Evolutionary conservation across 2,888 invertebrate genomes (phyloP).

Genomic region (Lepas anatifera): DNA sequence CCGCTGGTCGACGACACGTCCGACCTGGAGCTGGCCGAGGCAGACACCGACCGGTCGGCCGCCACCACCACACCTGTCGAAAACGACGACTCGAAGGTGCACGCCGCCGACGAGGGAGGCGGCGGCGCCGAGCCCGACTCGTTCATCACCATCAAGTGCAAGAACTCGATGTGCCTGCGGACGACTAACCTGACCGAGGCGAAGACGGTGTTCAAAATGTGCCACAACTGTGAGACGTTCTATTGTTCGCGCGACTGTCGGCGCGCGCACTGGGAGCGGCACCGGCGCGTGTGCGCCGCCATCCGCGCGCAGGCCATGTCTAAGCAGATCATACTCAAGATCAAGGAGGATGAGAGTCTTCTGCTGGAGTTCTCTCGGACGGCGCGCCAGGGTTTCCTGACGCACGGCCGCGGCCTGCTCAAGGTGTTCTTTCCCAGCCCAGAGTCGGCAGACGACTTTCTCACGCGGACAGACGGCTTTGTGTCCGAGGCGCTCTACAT

Average conservation of each 20-base stretch:
- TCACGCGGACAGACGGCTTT: constrained; percentile 54
- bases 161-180: constrained; percentile 67
- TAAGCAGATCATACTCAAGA: constrained; percentile 44
- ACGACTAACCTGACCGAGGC: constrained; percentile 61
- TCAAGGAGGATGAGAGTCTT: constrained; percentile 36
- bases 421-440: constrained; percentile 81
- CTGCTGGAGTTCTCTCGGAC: constrained; percentile 59
- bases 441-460: constrained; percentile 70
- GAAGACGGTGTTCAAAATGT: constrained; percentile 70
- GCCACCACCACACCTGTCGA: constrained; percentile 24
- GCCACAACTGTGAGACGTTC: constrained; percentile 87
- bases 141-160: constrained; percentile 48
- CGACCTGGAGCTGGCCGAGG: constrained; percentile 43
- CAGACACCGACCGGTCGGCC: constrained; percentile 28
- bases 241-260: constrained; percentile 89
- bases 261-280: constrained; percentile 83
- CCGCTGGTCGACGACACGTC: constrained; percentile 27
- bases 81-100: constrained; percentile 30
- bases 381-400: constrained; percentile 68
- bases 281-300: constrained; percentile 78
- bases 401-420: constrained; percentile 79
- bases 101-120: constrained; percentile 33
- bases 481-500: constrained; percentile 72
- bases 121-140: constrained; percentile 38
- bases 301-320: constrained; percentile 82